Evolutionary conservation across 2,797 vertebrate genomes (phyloP), one percentile per base, ranked within the genome.

Genomic region (Ceryle rudis): DNA sequence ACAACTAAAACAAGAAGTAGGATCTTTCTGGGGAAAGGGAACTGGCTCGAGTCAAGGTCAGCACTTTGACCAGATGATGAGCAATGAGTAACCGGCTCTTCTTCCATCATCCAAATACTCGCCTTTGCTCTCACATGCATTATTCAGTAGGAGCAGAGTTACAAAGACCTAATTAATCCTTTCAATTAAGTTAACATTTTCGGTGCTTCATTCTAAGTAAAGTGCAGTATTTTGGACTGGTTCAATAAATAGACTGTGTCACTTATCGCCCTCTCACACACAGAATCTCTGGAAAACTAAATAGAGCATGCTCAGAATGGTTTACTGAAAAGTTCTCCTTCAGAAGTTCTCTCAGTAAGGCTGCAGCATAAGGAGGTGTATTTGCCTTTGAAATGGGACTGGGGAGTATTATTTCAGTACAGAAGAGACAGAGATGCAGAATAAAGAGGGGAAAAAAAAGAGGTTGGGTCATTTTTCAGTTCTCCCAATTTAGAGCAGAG

Each of bases 281-380:
- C 55, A 80, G 47, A 46, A 57, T 91, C 73, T 62, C 90, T 87
- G 91, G 91, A 91, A 95, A 95, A 83, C 51, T 33, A 85, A 95
- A 65, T 60, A 91, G 85, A 97, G 78, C 91, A 89, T 91, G 18
- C 15, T 81, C 85, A 87, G 94, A 95, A 93, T 35, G 86, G 61
- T 94, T 90, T 96, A 93, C 93, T 89, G 93, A 89, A 92, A 88
- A 89, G 28, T 37, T 72, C 86, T 94, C 65, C 41, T 81, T 86
- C 65, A 42, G 51, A 82, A 96, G 41, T 60, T 47, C 49, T n/a
- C 64, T 70, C 55, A 33, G 77, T 77, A 78, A 91, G 94, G 64
- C 25, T 78, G 70, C 11, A 78, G 73, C 69, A 72, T 39, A 51
- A 47, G 61, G 71, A 71, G 35, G 16, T 55, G 3, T 4, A 11